A percentile compares a stretch with the other conserved stretches of the same genome.
Conservation (phyloP, 92 coral and sea anemone genomes). For the Parazoanthus darwini region DNA sequence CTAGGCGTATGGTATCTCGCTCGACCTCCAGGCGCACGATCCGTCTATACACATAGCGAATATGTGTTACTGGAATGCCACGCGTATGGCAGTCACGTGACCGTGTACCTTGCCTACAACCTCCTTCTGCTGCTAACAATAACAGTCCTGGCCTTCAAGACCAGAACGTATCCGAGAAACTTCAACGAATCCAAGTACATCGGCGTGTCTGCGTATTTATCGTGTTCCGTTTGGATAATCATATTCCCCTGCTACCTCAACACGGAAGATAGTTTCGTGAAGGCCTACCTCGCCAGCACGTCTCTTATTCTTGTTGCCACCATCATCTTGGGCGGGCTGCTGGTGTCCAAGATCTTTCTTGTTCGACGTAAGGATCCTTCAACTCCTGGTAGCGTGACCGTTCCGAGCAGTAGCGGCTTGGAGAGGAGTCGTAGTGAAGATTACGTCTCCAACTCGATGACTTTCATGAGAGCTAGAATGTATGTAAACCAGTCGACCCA, state of each 20-base stretch:
- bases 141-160: slow-evolving; percentile 75
- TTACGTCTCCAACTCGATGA: background rate
- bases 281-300: slow-evolving; percentile 24
- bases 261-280: slow-evolving; percentile 15
- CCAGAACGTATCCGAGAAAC: slow-evolving; percentile 80
- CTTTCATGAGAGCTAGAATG: background rate
- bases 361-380: slow-evolving; percentile 15
- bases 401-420: slow-evolving; percentile 10
- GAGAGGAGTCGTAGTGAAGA: slow-evolving; percentile 25
- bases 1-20: slow-evolving; percentile 64
- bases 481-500: slow-evolving; percentile 10
- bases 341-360: slow-evolving; percentile 43
- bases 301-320: slow-evolving; percentile 28
- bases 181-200: slow-evolving; percentile 94
- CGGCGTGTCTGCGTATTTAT: slow-evolving; percentile 73
- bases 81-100: slow-evolving; percentile 51
- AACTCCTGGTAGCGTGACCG: slow-evolving; percentile 24
- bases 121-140: slow-evolving; percentile 65
- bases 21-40: slow-evolving; percentile 55
- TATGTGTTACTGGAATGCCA: slow-evolving; percentile 61
- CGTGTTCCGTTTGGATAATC: slow-evolving; percentile 72
- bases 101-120: slow-evolving; percentile 61
- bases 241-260: slow-evolving; percentile 50
- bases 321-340: slow-evolving; percentile 41
- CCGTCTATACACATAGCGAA: slow-evolving; percentile 55